phyloP scores from a whole-genome alignment of 92 coral and sea anemone genomes.

The Pocillopora meandrina region DNA sequence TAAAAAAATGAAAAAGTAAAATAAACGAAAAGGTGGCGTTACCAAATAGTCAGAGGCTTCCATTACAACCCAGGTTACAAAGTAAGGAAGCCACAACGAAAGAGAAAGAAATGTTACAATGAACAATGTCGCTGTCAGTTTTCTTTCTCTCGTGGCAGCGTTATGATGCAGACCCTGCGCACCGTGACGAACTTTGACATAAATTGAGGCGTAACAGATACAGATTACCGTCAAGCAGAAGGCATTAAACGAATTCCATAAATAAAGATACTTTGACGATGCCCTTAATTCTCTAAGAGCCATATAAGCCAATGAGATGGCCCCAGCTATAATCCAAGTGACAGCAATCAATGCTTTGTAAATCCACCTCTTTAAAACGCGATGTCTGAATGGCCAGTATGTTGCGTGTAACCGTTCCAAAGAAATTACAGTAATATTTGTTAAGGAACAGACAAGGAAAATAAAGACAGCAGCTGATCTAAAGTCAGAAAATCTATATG shows the following conservation, averaged over 20 bases:
- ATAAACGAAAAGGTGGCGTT: no score
- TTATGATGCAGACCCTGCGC: not conserved
- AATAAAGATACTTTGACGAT: not conserved
- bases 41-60: no score
- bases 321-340: not conserved
- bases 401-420: not conserved
- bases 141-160: conserved; percentile 1
- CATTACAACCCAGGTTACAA: no score
- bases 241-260: not conserved
- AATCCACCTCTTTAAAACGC: not conserved
- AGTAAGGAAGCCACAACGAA: not conserved
- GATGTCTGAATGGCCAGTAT: not conserved
- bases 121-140: not conserved
- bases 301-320: not conserved
- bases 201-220: not conserved
- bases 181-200: not conserved
- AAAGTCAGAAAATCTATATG: no score
- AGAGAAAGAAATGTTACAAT: not conserved
- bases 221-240: not conserved
- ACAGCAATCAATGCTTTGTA: not conserved
- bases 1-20: no score
- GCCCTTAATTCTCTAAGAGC: not conserved
- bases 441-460: not conserved
- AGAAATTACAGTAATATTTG: not conserved
- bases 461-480: not conserved